Base-by-base conservation (phyloP, 2,113 vertebrate species). In the Sardina pilchardus region DNA sequence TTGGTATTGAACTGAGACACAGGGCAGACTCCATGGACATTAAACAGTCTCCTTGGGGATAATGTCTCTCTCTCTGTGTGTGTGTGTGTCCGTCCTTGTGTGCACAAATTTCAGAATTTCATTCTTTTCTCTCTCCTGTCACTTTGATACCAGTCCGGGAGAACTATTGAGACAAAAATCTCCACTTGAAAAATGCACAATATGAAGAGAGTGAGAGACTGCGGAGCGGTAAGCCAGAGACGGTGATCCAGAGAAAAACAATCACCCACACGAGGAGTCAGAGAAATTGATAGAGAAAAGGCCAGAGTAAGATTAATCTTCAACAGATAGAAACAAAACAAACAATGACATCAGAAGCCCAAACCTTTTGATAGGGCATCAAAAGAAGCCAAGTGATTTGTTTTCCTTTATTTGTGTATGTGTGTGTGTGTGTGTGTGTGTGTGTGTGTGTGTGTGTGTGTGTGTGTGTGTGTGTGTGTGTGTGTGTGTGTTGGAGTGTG, bases 161-260 rank as follows among this genome's bases (percentile, higher is more conserved):
- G 19, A 14, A 36, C 19, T 36, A 78, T 78, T 78, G 30, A 78
- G 30, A 78, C 5, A 14, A 71, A 71, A 71, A 71, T 21, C 59
- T 7, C 21, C 8, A n/a, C 59, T n/a, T n/a, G n/a, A 78, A 59
- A 24, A 78, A 34, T 75, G 14, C 36, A 34, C 3, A 78, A 78
- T 16, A 36, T 12, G 30, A 78, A 78, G 12, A 16, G 34, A 78
- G 4, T 78, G 12, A 17, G 19, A 36, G 71, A 78, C 36, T 34
- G 71, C 10, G 30, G 3, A 36, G 34, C 12, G 26, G 71, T 36
- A 78, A 78, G 71, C 12, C 71, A 78, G 71, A 34, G 71, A 12
- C n/a, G 10, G n/a, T 71, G 26, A 71, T n/a, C 63, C 63, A 71
- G 63, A 71, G 63, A 71, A 78, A 47, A 78, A 34, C 71, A 78